Evolutionary conservation across 2,113 vertebrate genomes (phyloP).

Genomic region (Kryptolebias marmoratus): DNA sequence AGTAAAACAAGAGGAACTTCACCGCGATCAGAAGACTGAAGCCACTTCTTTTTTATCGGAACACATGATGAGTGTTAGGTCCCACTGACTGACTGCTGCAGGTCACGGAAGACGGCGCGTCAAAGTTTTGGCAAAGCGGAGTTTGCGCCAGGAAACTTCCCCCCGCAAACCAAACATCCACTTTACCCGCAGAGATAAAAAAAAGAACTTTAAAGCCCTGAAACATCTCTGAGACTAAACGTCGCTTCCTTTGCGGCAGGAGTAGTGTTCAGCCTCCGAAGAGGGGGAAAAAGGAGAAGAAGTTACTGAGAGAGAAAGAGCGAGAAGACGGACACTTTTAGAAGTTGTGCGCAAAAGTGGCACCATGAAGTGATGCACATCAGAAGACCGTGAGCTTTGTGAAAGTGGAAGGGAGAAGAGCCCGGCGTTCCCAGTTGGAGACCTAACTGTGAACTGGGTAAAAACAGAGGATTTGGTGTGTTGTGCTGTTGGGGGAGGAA

Average conservation of each 20-base stretch:
- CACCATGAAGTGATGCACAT: conserved; percentile 53
- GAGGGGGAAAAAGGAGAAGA: conserved; percentile 1
- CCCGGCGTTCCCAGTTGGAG: conserved; percentile 74
- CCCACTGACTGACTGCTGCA: not conserved
- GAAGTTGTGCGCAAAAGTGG: conserved; percentile 40
- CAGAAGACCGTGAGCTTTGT: conserved; percentile 48
- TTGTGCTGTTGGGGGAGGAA: conserved; percentile 75
- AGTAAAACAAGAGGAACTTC: conserved; percentile 57
- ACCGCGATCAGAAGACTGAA: conserved; percentile 39
- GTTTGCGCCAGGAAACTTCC: conserved; percentile 21
- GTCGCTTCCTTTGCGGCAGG: conserved; percentile 31
- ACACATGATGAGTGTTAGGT: conserved; percentile 2
- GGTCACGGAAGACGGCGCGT: conserved; percentile 46
- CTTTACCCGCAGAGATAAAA: conserved; percentile 26
- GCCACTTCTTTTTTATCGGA: conserved; percentile 15
- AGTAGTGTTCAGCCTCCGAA: conserved; percentile 10
- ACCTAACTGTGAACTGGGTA: conserved; percentile 80
- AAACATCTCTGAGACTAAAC: conserved; percentile 43
- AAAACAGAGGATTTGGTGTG: conserved; percentile 72
- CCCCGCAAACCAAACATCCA: conserved; percentile 3
- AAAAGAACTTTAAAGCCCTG: conserved; percentile 24
- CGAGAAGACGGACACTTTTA: conserved; percentile 33
- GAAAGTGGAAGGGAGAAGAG: conserved; percentile 38
- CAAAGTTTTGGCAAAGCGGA: conserved; percentile 64
- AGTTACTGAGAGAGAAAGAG: conserved; percentile 43